phyloP scores from a whole-genome alignment of 2,888 invertebrate genomes.

The Dione vanillae region DNA sequence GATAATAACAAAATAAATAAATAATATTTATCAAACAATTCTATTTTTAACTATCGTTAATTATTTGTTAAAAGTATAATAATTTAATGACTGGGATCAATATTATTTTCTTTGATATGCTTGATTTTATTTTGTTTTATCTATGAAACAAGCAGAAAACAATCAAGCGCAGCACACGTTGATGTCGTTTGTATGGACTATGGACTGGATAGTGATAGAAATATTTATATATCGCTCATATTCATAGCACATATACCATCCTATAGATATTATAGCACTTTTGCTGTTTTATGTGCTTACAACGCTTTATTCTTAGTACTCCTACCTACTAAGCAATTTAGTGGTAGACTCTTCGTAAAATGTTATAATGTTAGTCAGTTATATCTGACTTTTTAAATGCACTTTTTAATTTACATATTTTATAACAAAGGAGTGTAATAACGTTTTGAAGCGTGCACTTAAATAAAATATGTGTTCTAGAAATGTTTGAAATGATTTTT shows the following conservation, averaged over 20 bases:
- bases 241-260: not conserved
- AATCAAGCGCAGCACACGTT: constrained; percentile 67
- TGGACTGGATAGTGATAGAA: constrained; percentile 32
- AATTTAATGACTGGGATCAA: not conserved
- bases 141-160: not conserved
- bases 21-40: not conserved
- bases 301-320: not conserved
- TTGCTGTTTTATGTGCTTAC: not conserved
- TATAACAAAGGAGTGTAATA: too few relatives aligned
- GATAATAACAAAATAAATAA: too few relatives aligned
- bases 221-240: not conserved
- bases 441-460: not conserved
- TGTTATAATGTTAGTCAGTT: too few relatives aligned
- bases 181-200: constrained; percentile 78
- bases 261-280: not conserved
- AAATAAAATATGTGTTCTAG: not conserved
- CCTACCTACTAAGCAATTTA: not conserved
- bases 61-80: not conserved
- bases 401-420: too few relatives aligned
- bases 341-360: not conserved
- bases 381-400: too few relatives aligned
- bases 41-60: too few relatives aligned
- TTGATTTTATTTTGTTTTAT: constrained; percentile 4
- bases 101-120: not conserved
- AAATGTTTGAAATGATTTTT: not conserved